Conservation (phyloP, 1,140 invertebrate species). For the Bacillus rossius region DNA sequence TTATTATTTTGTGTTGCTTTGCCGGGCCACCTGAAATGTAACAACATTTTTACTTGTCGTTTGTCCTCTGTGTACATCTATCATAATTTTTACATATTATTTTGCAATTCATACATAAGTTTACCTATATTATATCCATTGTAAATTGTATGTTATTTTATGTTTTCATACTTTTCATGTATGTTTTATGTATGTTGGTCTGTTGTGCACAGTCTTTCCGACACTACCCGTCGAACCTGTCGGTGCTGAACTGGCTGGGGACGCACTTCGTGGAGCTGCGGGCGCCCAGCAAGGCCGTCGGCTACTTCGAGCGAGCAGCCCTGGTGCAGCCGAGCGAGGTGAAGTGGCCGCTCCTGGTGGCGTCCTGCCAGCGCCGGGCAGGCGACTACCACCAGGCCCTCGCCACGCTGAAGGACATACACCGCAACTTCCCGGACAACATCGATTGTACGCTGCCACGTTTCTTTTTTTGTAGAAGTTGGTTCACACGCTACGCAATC, state of each 20-base stretch:
- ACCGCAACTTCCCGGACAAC: slow-evolving; percentile 77
- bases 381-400: slow-evolving; percentile 82
- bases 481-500: no score
- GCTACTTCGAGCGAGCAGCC: slow-evolving; percentile 83
- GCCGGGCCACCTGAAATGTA: no score
- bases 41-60: no score
- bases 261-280: slow-evolving; percentile 89
- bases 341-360: slow-evolving; percentile 80
- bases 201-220: slow-evolving; percentile 84
- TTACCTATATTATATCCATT: no score
- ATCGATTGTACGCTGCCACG: slow-evolving; percentile 58
- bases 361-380: slow-evolving; percentile 72
- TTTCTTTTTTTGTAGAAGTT: no score
- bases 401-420: slow-evolving; percentile 71
- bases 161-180: no score
- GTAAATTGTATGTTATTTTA: no score
- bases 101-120: no score
- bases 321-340: slow-evolving; percentile 81
- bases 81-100: no score
- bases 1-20: no score
- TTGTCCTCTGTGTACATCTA: no score
- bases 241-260: slow-evolving; percentile 87
- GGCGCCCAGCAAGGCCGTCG: slow-evolving; percentile 83
- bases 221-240: slow-evolving; percentile 83
- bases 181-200: no score